These are phyloP conservation scores for Takifugu ocellatus DNA, from an alignment of 2,797 vertebrate genomes.

Conservation along the genomic window DNA sequence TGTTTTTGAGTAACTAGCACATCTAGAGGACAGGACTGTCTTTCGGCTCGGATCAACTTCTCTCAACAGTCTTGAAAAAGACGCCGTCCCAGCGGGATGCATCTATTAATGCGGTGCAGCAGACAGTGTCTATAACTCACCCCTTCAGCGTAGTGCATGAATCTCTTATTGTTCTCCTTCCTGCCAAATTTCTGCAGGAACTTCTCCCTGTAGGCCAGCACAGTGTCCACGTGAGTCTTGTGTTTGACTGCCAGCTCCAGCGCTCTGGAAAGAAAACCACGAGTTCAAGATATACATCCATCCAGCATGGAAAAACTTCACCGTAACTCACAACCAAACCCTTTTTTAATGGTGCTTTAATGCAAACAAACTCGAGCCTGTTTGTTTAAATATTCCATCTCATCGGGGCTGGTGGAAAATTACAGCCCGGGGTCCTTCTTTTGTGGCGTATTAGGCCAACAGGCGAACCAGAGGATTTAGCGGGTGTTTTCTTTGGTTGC, in stretches of 20 bases:
- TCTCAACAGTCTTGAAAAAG: neutral
- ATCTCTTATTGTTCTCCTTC: slow-evolving; percentile 92
- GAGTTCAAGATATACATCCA: slow-evolving; percentile 9
- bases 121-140: slow-evolving; percentile 68
- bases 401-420: too few relatives aligned
- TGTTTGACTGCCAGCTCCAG: slow-evolving; percentile 95
- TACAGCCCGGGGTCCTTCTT: too few relatives aligned
- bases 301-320: slow-evolving; percentile 6
- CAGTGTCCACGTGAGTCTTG: slow-evolving; percentile 97
- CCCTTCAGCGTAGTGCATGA: slow-evolving; percentile 90
- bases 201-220: slow-evolving; percentile 89
- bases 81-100: neutral
- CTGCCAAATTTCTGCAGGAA: slow-evolving; percentile 88
- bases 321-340: slow-evolving; percentile 5
- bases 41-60: neutral
- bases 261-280: slow-evolving; percentile 78
- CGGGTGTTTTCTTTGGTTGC: neutral
- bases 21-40: neutral
- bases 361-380: neutral
- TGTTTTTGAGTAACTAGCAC: too few relatives aligned
- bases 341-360: neutral
- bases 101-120: neutral
- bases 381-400: neutral
- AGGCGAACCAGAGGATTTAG: neutral
- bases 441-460: neutral